Evolutionary conservation across 2,113 vertebrate genomes (phyloP).

Genomic region (Oryzias celebensis): DNA sequence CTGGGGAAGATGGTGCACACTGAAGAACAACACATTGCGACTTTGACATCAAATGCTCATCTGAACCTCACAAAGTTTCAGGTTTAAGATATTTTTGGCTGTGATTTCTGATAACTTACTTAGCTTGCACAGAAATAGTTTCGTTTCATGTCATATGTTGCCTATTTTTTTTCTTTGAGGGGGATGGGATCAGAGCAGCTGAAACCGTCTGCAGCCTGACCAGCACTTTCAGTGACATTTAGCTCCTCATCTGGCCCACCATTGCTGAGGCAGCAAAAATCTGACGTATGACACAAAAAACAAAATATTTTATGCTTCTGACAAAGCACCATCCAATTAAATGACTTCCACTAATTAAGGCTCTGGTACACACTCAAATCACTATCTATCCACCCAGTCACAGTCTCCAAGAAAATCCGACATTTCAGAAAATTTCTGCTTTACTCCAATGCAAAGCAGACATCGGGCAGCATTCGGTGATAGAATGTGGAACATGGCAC

Average conservation of each 20-base stretch:
- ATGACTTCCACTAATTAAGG: slow-evolving; percentile 4
- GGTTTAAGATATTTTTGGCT: not conserved
- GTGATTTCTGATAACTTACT: slow-evolving; percentile 18
- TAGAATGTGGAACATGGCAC: too few relatives aligned
- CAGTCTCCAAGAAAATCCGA: not conserved
- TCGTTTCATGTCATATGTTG: slow-evolving; percentile 1
- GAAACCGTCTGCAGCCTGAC: slow-evolving; percentile 2
- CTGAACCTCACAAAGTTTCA: not conserved
- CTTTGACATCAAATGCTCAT: not conserved
- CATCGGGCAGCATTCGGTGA: too few relatives aligned
- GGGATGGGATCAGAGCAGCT: slow-evolving; percentile 1
- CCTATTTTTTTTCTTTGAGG: not conserved
- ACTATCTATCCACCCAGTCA: not conserved
- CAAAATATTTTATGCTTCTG: slow-evolving; percentile 7
- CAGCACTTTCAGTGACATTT: slow-evolving; percentile 28
- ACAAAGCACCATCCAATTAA: not conserved
- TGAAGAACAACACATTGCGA: not conserved
- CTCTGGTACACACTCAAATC: not conserved
- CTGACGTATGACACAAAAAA: slow-evolving; percentile 4
- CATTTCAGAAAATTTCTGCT: too few relatives aligned
- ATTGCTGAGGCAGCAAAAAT: not conserved
- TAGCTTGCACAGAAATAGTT: slow-evolving; percentile 4
- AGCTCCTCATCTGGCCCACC: not conserved
- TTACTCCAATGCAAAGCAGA: too few relatives aligned
- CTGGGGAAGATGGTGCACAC: not conserved